Evolutionary conservation across 2,888 invertebrate species (phyloP).

Genomic region (Eupsilia transversa): DNA sequence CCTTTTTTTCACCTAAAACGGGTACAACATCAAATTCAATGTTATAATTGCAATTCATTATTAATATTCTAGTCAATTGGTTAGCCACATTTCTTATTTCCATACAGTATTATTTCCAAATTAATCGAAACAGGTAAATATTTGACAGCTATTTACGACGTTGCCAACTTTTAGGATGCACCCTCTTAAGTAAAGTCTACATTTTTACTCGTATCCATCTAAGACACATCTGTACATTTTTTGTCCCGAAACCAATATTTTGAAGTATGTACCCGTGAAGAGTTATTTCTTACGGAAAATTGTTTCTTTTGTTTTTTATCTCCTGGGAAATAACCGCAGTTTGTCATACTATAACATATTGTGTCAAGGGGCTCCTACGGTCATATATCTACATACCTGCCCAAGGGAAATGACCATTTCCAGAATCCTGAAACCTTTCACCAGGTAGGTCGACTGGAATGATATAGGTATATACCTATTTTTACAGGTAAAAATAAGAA

Average conservation of each 20-base stretch:
- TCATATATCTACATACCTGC: conserved; percentile 42
- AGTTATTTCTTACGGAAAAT: conserved; percentile 44
- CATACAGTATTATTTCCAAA: too few species aligned
- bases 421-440: conserved; percentile 4
- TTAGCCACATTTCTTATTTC: too few species aligned
- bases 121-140: too few species aligned
- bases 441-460: background rate
- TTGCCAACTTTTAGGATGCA: too few species aligned
- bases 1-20: too few species aligned
- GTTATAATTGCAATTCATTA: too few species aligned
- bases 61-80: too few species aligned
- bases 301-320: conserved; percentile 43
- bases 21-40: too few species aligned
- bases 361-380: conserved; percentile 15
- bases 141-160: too few species aligned
- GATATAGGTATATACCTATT: background rate
- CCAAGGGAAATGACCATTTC: conserved; percentile 35
- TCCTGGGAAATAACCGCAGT: conserved; percentile 57
- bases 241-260: conserved; percentile 6
- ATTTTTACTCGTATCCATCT: background rate
- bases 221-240: background rate
- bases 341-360: conserved; percentile 51
- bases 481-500: background rate
- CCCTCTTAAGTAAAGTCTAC: background rate
- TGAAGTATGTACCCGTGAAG: background rate